Evolutionary conservation across 2,888 invertebrate species (phyloP), one percentile per base, ranked within the genome.

Genomic region (Spilarctia lutea): DNA sequence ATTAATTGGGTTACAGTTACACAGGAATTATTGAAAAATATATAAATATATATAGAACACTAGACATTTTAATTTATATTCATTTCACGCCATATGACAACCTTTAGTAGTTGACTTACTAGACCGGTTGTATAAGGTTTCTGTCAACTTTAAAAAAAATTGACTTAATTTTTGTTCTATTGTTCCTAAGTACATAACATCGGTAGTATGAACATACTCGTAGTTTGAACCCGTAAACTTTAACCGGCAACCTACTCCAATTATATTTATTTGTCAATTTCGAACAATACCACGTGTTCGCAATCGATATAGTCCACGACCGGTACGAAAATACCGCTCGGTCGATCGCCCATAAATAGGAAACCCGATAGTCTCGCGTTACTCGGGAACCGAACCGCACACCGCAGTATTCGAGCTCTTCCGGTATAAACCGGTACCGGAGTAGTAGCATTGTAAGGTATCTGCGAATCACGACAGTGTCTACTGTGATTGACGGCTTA

Each of bases 351-450:
- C 81, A 73, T 81, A 83, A 83, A 81, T 81, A 81, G 80, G 88
- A 83, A 88, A 89, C 83, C 45, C 65, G 73, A 88, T 79, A 78
- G 83, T 83, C 77, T 89, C 83, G 72, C 72, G 65, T 89, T 85
- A 79, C 83, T 72, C 83, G 81, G 85, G 89, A 89, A 85, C 79
- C 84, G 83, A 89, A 87, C 86, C 88, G 83, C 85, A 81, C 78
- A 87, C 88, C 86, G 81, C 86, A 85, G 76, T 77, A 79, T 77
- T 79, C 78, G 78, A 79, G 78, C 78, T 69, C 67, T 84, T 82
- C 81, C 84, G 78, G 75, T 75, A 69, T 79, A 71, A 82, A 82
- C 80, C 79, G 72, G 65, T 77, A 81, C 67, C 68, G 63, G 65
- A 76, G n/a, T 68, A 76, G n/a, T 68, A 27, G 72, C 42, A 60